Percentiles rank a stretch among this genome's conserved stretches.
Conservation (phyloP, 2,888 invertebrate genomes). For the Nycteola revayana region DNA sequence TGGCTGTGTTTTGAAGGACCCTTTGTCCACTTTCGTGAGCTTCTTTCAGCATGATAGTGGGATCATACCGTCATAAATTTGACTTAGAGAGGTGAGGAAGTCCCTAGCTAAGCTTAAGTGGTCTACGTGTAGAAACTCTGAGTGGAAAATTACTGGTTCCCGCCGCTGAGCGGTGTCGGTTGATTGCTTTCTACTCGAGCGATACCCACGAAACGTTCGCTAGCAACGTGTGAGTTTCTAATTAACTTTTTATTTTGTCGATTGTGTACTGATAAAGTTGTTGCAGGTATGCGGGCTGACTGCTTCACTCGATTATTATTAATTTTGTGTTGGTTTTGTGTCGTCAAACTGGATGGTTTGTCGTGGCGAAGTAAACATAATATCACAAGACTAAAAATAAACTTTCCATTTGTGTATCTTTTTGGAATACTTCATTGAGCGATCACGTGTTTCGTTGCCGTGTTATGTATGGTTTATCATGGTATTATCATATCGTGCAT, state of each 20-base stretch:
- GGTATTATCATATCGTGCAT: constrained; percentile 7
- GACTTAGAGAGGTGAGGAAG: constrained; percentile 84
- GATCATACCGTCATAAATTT: constrained; percentile 83
- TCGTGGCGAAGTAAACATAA: constrained; percentile 58
- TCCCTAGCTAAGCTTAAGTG: constrained; percentile 46
- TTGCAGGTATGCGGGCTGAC: constrained; percentile 38
- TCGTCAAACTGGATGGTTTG: constrained; percentile 37
- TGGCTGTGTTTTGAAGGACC: constrained; percentile 88
- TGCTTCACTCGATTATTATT: constrained; percentile 44
- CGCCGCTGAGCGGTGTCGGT: constrained; percentile 60
- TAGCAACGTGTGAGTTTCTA: constrained; percentile 77
- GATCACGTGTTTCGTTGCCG: constrained; percentile 11
- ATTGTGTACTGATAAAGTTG: constrained; percentile 40
- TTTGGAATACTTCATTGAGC: constrained; percentile 43
- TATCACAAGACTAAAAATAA: constrained; percentile 58
- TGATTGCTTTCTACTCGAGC: constrained; percentile 74
- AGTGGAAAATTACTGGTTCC: constrained; percentile 74
- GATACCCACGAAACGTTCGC: constrained; percentile 66
- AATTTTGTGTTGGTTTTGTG: constrained; percentile 47
- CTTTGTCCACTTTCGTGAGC: constrained; percentile 84
- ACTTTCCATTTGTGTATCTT: constrained; percentile 37
- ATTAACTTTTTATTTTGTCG: constrained; percentile 57
- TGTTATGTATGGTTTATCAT: constrained; percentile 3
- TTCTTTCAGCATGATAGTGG: constrained; percentile 87
- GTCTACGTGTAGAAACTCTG: constrained; percentile 40